Percentiles rank a stretch among this genome's conserved stretches.
phyloP scores from a whole-genome alignment of 35 echinoderm and acorn worm species.

The Stichopus chloronotus region DNA sequence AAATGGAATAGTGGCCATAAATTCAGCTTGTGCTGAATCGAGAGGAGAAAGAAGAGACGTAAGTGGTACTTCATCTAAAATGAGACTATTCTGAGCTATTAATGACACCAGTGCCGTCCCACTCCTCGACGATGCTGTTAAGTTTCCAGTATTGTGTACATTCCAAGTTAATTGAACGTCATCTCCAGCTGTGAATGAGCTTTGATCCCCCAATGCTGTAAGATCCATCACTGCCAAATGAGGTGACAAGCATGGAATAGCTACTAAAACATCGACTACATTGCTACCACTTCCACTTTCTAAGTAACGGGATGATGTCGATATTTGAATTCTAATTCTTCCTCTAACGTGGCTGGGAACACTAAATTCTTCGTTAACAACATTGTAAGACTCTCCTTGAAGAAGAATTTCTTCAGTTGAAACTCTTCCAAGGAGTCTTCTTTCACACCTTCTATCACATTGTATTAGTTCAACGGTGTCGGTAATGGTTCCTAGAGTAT shows the following conservation, averaged over 20 bases:
- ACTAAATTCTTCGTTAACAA: neutral
- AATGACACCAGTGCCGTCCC: neutral
- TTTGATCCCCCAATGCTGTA: neutral
- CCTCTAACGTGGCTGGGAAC: neutral
- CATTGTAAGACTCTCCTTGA: conserved; percentile 1
- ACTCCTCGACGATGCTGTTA: neutral
- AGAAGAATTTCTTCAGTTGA: neutral
- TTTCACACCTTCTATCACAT: neutral
- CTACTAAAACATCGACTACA: neutral
- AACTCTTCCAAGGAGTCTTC: neutral
- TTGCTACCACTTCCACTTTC: conserved; percentile 35
- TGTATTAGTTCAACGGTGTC: conserved; percentile 15
- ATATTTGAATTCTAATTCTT: conserved; percentile 13
- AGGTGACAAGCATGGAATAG: conserved; percentile 20
- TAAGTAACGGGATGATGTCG: neutral
- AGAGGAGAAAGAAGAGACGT: neutral
- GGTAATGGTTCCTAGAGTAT: neutral
- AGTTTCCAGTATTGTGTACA: neutral
- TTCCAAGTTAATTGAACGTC: conserved; percentile 16
- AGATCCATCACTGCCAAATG: neutral
- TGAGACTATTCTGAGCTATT: neutral
- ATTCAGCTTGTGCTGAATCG: neutral
- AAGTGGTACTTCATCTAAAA: neutral
- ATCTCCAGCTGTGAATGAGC: neutral
- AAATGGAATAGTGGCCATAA: neutral